phyloP scores from a whole-genome alignment of 23 tunicate species.

The Clavelina lepadiformis region DNA sequence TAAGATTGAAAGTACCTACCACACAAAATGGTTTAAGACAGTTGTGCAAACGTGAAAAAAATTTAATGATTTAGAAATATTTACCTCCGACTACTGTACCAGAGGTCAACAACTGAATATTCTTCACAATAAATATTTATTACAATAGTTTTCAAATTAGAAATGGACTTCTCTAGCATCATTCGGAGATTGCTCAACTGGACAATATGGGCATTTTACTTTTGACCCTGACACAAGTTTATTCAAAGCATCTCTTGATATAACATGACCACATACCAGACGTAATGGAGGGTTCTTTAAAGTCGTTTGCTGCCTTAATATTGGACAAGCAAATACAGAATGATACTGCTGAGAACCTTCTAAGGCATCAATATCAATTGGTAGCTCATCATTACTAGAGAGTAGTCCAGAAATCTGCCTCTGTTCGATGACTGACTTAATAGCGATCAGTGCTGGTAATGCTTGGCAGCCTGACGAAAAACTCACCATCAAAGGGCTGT shows the following conservation, averaged over 20 bases:
- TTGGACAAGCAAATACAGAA: slow-evolving; percentile 98
- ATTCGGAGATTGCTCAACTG: slow-evolving; percentile 69
- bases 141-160: no score
- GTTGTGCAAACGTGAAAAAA: no score
- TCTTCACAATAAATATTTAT: no score
- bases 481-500: slow-evolving; percentile 61
- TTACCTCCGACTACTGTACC: no score
- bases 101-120: no score
- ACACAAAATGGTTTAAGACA: no score
- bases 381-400: slow-evolving; percentile 83
- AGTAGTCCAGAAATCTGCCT: slow-evolving; percentile 73
- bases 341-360: slow-evolving; percentile 78
- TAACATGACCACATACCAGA: slow-evolving; percentile 94
- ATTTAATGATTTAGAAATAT: no score
- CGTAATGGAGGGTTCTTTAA: slow-evolving; percentile 91
- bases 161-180: slow-evolving; percentile 66
- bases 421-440: slow-evolving; percentile 89
- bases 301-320: slow-evolving; percentile 85
- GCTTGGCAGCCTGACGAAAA: slow-evolving; percentile 94
- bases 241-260: slow-evolving; percentile 80
- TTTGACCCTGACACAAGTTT: slow-evolving; percentile 68
- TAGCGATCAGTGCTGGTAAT: slow-evolving; percentile 83
- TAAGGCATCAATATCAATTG: slow-evolving; percentile 91
- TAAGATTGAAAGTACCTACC: no score
- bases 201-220: slow-evolving; percentile 98